phyloP scores from a whole-genome alignment of 2,113 vertebrate species.

The Maccullochella peelii region DNA sequence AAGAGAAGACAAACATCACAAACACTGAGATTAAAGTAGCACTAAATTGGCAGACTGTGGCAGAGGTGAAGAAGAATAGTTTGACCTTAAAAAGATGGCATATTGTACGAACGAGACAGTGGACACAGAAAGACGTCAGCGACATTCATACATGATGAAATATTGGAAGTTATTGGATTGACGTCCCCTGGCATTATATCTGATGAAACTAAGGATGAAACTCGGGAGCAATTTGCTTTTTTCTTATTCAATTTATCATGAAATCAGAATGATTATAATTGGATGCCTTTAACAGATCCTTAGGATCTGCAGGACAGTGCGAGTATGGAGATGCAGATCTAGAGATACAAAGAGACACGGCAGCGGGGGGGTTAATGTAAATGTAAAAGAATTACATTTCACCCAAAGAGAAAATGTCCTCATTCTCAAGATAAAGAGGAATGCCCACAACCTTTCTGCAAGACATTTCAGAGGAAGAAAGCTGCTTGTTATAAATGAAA shows the following conservation, averaged over 20 bases:
- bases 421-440: not conserved
- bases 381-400: not conserved
- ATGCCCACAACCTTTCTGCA: too few species aligned
- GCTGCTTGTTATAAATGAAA: not conserved
- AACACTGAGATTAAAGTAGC: not conserved
- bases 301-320: not conserved
- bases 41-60: not conserved
- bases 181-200: not conserved
- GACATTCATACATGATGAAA: not conserved
- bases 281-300: not conserved
- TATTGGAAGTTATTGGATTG: not conserved
- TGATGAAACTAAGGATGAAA: not conserved
- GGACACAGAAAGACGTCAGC: too few species aligned
- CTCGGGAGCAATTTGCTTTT: not conserved
- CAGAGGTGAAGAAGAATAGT: not conserved
- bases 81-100: not conserved
- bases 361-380: not conserved
- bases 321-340: not conserved
- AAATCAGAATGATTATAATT: not conserved
- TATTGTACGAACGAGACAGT: not conserved
- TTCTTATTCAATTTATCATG: not conserved
- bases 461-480: not conserved
- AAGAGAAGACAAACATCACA: not conserved
- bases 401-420: not conserved
- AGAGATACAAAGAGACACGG: slow-evolving; percentile 9